A percentile compares a stretch with the other conserved stretches of the same genome.
Conservation (phyloP, 2,113 vertebrate species). For the Eudyptes chrysolophus region DNA sequence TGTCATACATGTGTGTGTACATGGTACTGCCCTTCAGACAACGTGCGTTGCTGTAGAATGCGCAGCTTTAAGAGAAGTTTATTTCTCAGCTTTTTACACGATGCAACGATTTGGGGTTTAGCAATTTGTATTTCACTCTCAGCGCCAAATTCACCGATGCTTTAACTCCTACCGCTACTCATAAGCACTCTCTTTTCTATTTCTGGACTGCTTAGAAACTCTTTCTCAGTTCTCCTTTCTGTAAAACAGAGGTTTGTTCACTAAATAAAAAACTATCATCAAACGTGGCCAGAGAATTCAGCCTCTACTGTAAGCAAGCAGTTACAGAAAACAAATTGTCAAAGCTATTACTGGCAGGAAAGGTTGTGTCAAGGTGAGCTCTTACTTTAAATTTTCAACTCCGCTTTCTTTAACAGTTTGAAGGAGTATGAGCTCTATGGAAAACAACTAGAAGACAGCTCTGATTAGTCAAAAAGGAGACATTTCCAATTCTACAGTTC, state of each 20-base stretch:
- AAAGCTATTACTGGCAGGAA: neutral
- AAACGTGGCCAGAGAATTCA: neutral
- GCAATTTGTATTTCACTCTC: neutral
- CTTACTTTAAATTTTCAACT: neutral
- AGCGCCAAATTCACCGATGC: neutral
- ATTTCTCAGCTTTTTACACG: neutral
- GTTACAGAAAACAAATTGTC: neutral
- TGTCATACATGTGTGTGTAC: neutral
- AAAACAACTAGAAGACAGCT: neutral
- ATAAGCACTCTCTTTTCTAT: neutral
- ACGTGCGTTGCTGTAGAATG: fast-evolving
- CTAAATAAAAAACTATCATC: neutral
- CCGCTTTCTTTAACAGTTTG: neutral
- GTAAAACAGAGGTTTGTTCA: neutral
- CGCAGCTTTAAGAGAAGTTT: neutral
- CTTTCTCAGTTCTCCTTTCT: neutral
- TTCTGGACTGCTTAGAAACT: neutral
- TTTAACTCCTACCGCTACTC: neutral
- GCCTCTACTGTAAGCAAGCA: neutral
- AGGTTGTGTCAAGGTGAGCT: neutral
- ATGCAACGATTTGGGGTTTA: neutral
- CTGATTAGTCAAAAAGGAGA: neutral
- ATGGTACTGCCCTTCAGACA: neutral
- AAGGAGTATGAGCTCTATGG: neutral
- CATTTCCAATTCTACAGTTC: neutral